Base-by-base conservation (phyloP, 2,113 vertebrate genomes). In the Paratilapia polleni region DNA sequence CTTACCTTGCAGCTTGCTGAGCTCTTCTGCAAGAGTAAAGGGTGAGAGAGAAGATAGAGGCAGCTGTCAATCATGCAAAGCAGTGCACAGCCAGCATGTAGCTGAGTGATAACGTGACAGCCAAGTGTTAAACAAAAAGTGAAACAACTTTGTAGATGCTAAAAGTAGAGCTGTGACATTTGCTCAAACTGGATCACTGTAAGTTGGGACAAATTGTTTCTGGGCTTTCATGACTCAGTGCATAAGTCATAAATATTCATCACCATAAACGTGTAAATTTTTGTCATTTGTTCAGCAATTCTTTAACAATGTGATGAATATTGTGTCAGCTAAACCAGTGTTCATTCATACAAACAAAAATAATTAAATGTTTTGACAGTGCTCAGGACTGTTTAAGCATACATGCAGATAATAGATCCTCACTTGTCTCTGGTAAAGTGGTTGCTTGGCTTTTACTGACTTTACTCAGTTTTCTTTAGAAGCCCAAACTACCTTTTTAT, bases 51-150 rank as follows among this genome's bases (percentile, higher is more conserved):
- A 94, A 96, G 88, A 95, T 85, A 94, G 90, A 91, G 87, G 94
- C 86, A 90, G 80, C 91, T 93, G 95, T 97, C 95, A 96, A 94
- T 95, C 95, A 95, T 96, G 95, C 95, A 96, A 95, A 95, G 94
- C 93, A 95, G 90, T 88, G 92, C 87, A 80, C 11, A 22, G 68
- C 83, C 78, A 82, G 85, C 54, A 34, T 78, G 85, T 78, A 82
- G 89, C 91, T 22, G 36, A 43, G 80, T 68, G 86, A 70, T 38
- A 82, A 76, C 19, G 82, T 88, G 74, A 38, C 81, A 80, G 89
- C 80, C 74, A n/a, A 4, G 82, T 82, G 87, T 79, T 83, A 57
- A 85, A 77, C 34, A 63, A 61, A 78, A 75, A 61, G 78, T 54
- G 59, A 17, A 20, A 31, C 47, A 87, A n/a, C 52, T 13, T 63